Evolutionary conservation across 1,140 invertebrate genomes (phyloP), one percentile per base, ranked within the genome.

Genomic region (Eubasilissa regina): DNA sequence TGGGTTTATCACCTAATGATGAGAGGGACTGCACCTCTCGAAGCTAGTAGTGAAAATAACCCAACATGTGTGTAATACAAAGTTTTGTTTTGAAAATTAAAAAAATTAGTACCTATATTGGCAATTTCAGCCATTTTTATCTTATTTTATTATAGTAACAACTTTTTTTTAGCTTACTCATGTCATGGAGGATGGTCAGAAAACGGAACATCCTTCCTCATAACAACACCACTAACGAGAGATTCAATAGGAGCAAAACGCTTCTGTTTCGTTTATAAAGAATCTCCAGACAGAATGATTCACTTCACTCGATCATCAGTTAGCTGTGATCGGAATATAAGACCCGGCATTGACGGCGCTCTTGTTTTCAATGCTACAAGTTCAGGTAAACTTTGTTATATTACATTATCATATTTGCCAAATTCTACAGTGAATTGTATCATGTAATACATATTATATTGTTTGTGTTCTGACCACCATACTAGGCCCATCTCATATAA

Each of bases 121-220:
- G 1, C 25, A 35, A 3, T 35, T 1, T 35, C 25, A 35, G 25
- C 25, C 25, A 35, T 35, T 35, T 35, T 35, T 35, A 3, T 6
- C 25, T 35, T 35, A 35, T 35, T 35, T 35, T 35, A 35, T 6
- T 35, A 35, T 35, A 35, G 25, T 35, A 6, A 35, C 6, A 35
- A 35, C 19, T 3, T 58, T 58, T 44, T 87, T 88, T 43, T 88
- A 95, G 94, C 93, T 66, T 96, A 95, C 87, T 94, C 94, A 17
- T 95, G 94, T 87, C 94, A 95, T 85, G 94, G 94, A 78, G 91
- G 92, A 51, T 95, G 94, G 94, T 91, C 92, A 81, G 93, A 94
- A 85, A 92, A 92, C 81, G 94, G 93, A 78, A 93, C 92, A 43
- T 93, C 93, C 84, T 95, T 93, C 86, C 91, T 95, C 80, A 94